These are phyloP conservation scores for Zosterops japonicus DNA, from an alignment of 2,113 vertebrate genomes.

Conservation along the genomic window DNA sequence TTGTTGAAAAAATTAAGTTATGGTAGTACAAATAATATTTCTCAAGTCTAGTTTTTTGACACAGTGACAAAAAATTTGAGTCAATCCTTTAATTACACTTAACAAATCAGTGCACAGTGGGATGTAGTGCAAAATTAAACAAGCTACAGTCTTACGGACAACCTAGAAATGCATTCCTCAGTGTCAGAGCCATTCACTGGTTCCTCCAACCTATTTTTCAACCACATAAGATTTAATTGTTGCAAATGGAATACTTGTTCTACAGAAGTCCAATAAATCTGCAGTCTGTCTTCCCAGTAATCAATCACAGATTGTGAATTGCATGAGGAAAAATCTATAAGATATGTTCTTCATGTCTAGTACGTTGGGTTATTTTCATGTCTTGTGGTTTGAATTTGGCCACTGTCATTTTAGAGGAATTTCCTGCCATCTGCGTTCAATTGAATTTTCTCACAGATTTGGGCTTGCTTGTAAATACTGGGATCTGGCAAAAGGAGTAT, in stretches of 20 bases:
- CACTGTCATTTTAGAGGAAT: conserved; percentile 97
- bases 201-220: conserved; percentile 75
- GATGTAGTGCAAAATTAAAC: neutral
- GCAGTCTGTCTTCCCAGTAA: conserved; percentile 83
- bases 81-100: neutral
- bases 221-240: conserved; percentile 83
- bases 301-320: conserved; percentile 81
- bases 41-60: conserved; percentile 10
- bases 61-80: neutral
- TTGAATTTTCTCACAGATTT: conserved; percentile 95
- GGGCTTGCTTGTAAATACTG: conserved; percentile 94
- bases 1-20: neutral
- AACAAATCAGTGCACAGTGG: conserved; percentile 12
- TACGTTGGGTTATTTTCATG: conserved; percentile 86
- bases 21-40: neutral
- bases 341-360: conserved; percentile 81
- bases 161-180: conserved; percentile 62
- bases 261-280: conserved; percentile 89
- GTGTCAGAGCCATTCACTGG: conserved; percentile 64
- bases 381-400: conserved; percentile 93
- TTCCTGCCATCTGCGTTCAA: conserved; percentile 98
- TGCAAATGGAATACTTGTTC: conserved; percentile 90
- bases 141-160: neutral
- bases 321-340: conserved; percentile 82
- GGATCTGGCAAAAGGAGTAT: conserved; percentile 82